Conservation (phyloP, 2,113 vertebrate species). For the Thalassoma bifasciatum region DNA sequence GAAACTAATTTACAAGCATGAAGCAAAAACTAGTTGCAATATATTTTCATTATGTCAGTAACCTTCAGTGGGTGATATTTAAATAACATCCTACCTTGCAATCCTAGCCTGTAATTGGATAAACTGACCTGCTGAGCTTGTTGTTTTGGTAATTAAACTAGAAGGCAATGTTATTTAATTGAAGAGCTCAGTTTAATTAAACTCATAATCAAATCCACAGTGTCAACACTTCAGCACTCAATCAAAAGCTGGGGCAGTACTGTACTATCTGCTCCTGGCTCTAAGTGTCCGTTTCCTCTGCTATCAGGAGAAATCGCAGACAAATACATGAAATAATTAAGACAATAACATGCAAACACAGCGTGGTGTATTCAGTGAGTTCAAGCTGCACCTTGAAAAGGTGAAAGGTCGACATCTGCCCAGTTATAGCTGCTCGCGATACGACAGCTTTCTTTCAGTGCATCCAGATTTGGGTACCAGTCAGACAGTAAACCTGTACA, state of each 20-base stretch:
- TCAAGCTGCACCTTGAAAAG: constrained; percentile 88
- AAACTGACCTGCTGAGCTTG: constrained; percentile 77
- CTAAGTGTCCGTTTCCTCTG: constrained; percentile 32
- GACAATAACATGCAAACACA: constrained; percentile 2
- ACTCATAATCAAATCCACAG: constrained; percentile 72
- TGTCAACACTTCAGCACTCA: constrained; percentile 73
- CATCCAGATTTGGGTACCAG: constrained; percentile 93
- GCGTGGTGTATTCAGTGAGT: constrained; percentile 9
- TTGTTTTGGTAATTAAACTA: constrained; percentile 80
- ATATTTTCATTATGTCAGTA: constrained; percentile 72
- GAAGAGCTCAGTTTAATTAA: constrained; percentile 79
- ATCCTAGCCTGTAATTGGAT: constrained; percentile 77
- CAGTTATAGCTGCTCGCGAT: constrained; percentile 95
- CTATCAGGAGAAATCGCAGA: constrained; percentile 4
- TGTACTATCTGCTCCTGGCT: constrained; percentile 45
- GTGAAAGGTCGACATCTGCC: constrained; percentile 94
- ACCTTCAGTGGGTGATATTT: constrained; percentile 76
- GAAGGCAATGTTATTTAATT: constrained; percentile 76
- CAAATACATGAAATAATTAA: not conserved
- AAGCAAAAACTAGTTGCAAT: constrained; percentile 50
- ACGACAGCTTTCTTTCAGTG: constrained; percentile 94
- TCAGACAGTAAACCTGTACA: constrained; percentile 84
- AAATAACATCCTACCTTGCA: constrained; percentile 75
- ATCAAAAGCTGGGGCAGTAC: constrained; percentile 64
- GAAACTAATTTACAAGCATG: constrained; percentile 51